A percentile compares a stretch with the other conserved stretches of the same genome.
Evolutionary conservation across 2,797 vertebrate species (phyloP).

Genomic region (Phalloptychus januarius): DNA sequence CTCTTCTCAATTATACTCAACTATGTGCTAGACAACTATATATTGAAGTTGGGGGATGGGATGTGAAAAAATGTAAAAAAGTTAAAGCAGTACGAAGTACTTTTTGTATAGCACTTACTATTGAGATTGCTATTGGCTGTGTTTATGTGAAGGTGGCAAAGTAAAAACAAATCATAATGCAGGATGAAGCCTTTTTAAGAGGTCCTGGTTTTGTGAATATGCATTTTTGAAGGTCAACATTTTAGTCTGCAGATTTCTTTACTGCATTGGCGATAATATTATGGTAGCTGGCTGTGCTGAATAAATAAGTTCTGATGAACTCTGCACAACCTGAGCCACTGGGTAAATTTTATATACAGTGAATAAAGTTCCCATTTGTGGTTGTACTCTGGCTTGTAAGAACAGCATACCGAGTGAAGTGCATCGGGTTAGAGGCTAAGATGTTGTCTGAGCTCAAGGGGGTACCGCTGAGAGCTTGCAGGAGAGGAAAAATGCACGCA

Average conservation of each 20-base stretch:
- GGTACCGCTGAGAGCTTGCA: conserved; percentile 9
- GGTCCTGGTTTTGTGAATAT: conserved; percentile 41
- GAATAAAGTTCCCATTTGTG: conserved; percentile 30
- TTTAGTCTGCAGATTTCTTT: conserved; percentile 37
- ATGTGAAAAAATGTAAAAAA: not conserved
- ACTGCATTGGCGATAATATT: conserved; percentile 24
- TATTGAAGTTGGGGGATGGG: not conserved
- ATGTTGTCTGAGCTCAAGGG: conserved; percentile 26
- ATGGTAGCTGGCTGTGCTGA: conserved; percentile 23
- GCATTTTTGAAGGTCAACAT: conserved; percentile 42
- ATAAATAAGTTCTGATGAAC: conserved; percentile 22
- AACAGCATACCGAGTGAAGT: conserved; percentile 12
- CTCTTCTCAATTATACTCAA: not conserved
- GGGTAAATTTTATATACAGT: conserved; percentile 4
- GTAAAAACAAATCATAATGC: conserved; percentile 27
- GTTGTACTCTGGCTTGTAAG: conserved; percentile 19
- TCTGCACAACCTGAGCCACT: not conserved
- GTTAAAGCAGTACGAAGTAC: not conserved
- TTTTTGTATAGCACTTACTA: not conserved
- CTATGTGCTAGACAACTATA: not conserved
- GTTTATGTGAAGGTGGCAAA: conserved; percentile 19
- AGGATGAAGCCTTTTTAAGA: conserved; percentile 54
- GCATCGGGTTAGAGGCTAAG: conserved; percentile 1
- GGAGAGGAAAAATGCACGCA: conserved; percentile 32
- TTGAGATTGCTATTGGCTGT: conserved; percentile 13